Evolutionary conservation across 2,888 invertebrate species (phyloP), one percentile per base, ranked within the genome.

Genomic region (Antheraea yamamai): DNA sequence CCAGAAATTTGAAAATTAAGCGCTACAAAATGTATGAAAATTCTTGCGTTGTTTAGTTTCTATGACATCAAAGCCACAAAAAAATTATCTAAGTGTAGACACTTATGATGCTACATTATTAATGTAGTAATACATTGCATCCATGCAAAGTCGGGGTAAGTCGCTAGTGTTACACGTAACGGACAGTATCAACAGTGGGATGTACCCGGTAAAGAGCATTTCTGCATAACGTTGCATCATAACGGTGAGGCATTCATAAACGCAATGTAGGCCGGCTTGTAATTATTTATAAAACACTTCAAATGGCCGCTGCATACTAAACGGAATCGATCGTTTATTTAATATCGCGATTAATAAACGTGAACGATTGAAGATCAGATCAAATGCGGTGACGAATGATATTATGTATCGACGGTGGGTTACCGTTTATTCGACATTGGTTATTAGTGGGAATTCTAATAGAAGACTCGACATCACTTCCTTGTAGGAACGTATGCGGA

Each of bases 221-320:
- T 61, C n/a, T 61, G 58, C 58, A 61, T 61, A 58, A 58, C 58
- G 58, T 58, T 58, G 58, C 58, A 58, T 58, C 58, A 58, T 58
- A 61, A 61, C 20, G 7, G n/a, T n/a, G 18, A 61, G n/a, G 66
- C 66, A 66, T 66, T 30, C 66, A 30, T 30, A 66, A 16, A 66
- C 66, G 66, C 30, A 66, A 85, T 81, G 72, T 89, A 77, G 89
- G 90, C 83, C 88, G 78, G 74, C 74, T 73, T 74, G 84, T 82
- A 85, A 89, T 90, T 93, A 93, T 92, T 92, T 90, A 92, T 93
- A 92, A 91, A 89, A 87, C 91, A 88, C 89, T 90, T 85, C 87
- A 87, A 26, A 66, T 66, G 30, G 16, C 66, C 66, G 30, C 58
- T 61, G 58, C 58, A 61, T 18, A 30, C 66, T 66, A 30, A 66